Base-by-base conservation (phyloP, 2,888 invertebrate genomes). In the Cataglyphis rosenhaueri region DNA sequence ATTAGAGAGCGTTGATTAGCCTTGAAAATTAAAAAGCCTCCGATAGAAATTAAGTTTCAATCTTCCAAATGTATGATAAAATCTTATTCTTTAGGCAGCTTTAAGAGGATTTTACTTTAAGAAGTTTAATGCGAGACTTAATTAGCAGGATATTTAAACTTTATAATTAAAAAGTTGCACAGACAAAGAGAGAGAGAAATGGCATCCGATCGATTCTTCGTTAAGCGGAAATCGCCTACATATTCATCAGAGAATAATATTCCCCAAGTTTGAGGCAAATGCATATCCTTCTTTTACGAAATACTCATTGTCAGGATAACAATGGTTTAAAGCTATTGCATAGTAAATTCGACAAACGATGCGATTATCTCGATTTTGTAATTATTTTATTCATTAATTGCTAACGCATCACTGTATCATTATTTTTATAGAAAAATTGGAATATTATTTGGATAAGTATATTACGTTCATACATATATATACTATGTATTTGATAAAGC, bases 121-220 rank as follows among this genome's bases (percentile, higher is more conserved):
- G 71, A 78, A 78, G 68, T 78, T 78, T 78, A 78, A 71, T 71
- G 41, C 44, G 59, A 61, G 44, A 71, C 35, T 79, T 79, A 79
- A 71, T 79, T 79, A 79, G 73, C 71, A 71, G 35, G 78, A 79
- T 71, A 71, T 79, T 71, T 79, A 79, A 79, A 79, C 71, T 79
- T 79, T 79, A 79, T 79, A 79, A 79, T 79, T 79, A 79, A 79
- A 79, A 79, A 79, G 78, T 79, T 79, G 59, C 35, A 44, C 15
- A 57, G 32, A 52, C 10, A 62, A 62, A 48, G 12, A 59, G 35
- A 55, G 57, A 57, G 41, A 59, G n/a, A 66, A 18, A 48, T 35
- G 38, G n/a, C 25, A 32, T 9, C 25, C 44, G 15, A 44, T 70
- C 59, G 44, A 48, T 41, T 38, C 55, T 55, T 41, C 35, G 18